Percentiles rank a stretch among this genome's conserved stretches.
phyloP scores from a whole-genome alignment of 2,113 vertebrate species.

The Rhinoderma darwinii region DNA sequence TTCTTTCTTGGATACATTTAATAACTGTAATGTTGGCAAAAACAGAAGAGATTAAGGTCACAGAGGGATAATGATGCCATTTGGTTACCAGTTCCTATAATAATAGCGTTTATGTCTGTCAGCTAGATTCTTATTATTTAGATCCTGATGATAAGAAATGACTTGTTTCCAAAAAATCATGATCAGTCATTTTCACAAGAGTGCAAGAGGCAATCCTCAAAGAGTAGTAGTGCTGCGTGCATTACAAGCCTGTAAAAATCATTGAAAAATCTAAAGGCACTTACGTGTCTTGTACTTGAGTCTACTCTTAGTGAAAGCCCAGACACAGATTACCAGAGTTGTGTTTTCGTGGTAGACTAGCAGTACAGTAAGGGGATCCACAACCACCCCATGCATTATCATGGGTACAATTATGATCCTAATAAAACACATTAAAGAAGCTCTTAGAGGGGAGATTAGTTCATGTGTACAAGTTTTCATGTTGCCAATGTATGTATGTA shows the following conservation, averaged over 20 bases:
- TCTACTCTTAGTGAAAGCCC: background rate
- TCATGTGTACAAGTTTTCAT: too few relatives aligned
- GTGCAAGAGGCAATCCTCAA: background rate
- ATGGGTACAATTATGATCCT: too few relatives aligned
- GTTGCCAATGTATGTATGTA: too few relatives aligned
- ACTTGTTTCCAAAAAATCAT: background rate
- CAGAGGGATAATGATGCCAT: slow-evolving; percentile 32
- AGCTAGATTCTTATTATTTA: background rate
- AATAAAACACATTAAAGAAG: too few relatives aligned
- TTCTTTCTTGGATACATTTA: slow-evolving; percentile 43
- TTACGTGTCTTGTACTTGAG: too few relatives aligned
- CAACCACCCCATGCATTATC: background rate
- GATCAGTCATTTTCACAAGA: background rate
- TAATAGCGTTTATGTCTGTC: slow-evolving; percentile 41
- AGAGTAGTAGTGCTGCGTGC: background rate
- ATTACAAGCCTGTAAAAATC: background rate
- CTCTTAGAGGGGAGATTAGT: too few relatives aligned
- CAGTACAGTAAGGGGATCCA: background rate
- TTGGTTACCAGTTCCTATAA: slow-evolving; percentile 7
- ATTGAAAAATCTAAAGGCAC: background rate
- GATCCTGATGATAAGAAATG: slow-evolving; percentile 3
- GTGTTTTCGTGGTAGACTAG: background rate
- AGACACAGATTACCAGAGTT: background rate
- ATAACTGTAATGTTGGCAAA: slow-evolving; percentile 44
- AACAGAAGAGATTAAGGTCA: slow-evolving; percentile 50